Evolutionary conservation across 2,113 vertebrate genomes (phyloP).

Genomic region (Strix uralensis): DNA sequence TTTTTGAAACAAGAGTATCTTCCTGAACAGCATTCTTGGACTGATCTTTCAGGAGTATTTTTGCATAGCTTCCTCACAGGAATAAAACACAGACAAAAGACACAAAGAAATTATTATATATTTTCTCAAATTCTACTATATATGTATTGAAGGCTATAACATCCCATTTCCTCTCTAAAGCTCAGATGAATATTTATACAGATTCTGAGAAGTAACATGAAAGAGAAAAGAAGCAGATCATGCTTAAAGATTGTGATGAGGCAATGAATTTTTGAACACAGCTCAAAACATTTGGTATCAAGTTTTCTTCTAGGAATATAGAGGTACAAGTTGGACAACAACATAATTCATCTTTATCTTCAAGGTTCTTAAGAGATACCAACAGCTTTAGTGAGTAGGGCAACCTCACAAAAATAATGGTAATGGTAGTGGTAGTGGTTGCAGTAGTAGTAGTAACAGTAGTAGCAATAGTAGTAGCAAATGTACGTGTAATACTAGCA

Average conservation of each 20-base stretch:
- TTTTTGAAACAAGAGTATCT: neutral
- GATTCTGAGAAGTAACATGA: neutral
- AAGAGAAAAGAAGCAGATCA: neutral
- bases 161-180: neutral
- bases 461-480: neutral
- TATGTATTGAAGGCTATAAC: neutral
- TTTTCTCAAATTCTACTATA: neutral
- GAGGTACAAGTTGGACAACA: neutral
- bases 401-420: neutral
- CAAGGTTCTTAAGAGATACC: neutral
- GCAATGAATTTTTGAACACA: neutral
- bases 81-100: neutral
- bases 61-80: neutral
- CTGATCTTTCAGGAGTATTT: neutral
- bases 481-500: neutral
- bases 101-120: neutral
- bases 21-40: neutral
- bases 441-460: neutral
- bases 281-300: neutral
- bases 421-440: neutral
- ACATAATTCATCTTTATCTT: neutral
- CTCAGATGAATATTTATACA: neutral
- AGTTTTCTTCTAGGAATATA: neutral
- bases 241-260: neutral
- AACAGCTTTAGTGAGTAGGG: neutral